Evolutionary conservation across 2,797 vertebrate species (phyloP), one percentile per base, ranked within the genome.

Genomic region (Neosilurus mollespiculum): DNA sequence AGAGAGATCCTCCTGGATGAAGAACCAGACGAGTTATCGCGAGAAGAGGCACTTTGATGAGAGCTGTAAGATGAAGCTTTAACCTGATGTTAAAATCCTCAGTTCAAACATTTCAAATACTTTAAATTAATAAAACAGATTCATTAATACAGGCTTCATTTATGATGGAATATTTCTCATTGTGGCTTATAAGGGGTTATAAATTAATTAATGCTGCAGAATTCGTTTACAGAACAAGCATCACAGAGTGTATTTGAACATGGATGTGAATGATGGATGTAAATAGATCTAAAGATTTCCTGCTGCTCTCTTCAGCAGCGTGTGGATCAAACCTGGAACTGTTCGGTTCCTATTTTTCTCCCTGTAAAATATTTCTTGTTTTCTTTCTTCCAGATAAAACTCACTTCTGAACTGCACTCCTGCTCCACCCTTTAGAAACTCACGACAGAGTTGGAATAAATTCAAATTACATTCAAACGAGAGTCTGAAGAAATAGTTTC

Each of bases 11-110:
- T 86, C 85, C 4, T 88, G 95, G 89, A 24, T 89, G 56, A 73
- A 78, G 53, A 2, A 9, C 24, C 43, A 49, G 0, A 87, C 83
- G 8, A 75, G 11, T 34, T 84, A 90, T 14, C 87, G 34, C 0
- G 90, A 96, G 88, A 93, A 90, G 49, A 93, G 85, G 37, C 93
- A 95, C 89, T 95, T 94, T 20, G 72, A 91, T 9, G 86, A 92
- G 56, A 93, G 84, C 90, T 86, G 93, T 94, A 89, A 94, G 86
- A n/a, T 51, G n/a, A 49, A 18, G 30, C 9, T 12, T 15, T 53
- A 49, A 70, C 0, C 20, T 59, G 58, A 18, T 59, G 20, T 59
- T 20, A 16, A 59, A 43, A 26, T 9, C 34, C 15, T 16, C 16
- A 9, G 8, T 34, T 16, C 2, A 34, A 66, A 65, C 12, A 30